Evolutionary conservation across 2,888 invertebrate genomes (phyloP), one percentile per base, ranked within the genome.

Genomic region (Ennomos erosarius): DNA sequence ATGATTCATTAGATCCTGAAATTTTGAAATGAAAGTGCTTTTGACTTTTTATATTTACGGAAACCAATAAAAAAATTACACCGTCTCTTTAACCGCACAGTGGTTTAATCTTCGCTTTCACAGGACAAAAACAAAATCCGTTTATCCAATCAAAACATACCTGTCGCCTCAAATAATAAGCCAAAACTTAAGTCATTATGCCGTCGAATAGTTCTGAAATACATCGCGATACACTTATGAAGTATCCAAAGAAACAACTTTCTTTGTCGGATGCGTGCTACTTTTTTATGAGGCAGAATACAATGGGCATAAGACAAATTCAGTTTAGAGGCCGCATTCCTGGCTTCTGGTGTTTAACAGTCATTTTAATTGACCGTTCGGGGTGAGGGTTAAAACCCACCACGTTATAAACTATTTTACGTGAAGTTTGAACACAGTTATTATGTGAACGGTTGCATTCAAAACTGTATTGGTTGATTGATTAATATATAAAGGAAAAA

Each of bases 361-460:
- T 83, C 81, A 90, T 90, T 90, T 90, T 90, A 90, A 90, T 90
- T 90, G 90, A 89, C 85, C 81, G 74, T 71, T 74, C 71, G 76
- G 78, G 81, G 82, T 87, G 79, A 84, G 82, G 79, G 77, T 68
- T 67, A 68, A 64, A 68, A 73, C 83, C 13, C 53, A 37, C 42
- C 33, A 53, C 45, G 61, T 26, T 3, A 12, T 10, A 11, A 6
- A 10, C 16, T 1, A 10, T 26, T 0, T 36, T 4, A 12, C 12
- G 10, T 16, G 16, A 16, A 16, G 16, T 16, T 16, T 2, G 3
- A 16, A 16, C 16, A n/a, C 3, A 16, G 16, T 1, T 16, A 16
- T 16, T 16, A n/a, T n/a, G n/a, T n/a, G n/a, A n/a, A n/a, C n/a
- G n/a, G n/a, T n/a, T n/a, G n/a, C n/a, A n/a, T n/a, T n/a, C n/a